Percentiles rank a stretch among this genome's conserved stretches.
Evolutionary conservation across 2,888 invertebrate species (phyloP).

Genomic region (Brenthis daphne): DNA sequence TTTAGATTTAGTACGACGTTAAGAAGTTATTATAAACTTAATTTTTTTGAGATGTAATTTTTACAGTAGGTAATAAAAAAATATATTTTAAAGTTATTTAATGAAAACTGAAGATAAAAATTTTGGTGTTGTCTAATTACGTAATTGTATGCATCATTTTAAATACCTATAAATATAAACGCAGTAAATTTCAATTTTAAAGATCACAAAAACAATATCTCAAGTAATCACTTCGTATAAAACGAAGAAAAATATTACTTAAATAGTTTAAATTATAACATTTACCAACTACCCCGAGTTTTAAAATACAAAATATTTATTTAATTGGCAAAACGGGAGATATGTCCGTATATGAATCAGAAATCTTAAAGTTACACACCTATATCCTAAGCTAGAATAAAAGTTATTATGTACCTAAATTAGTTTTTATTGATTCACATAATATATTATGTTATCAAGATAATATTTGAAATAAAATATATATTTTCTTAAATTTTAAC

Average conservation of each 20-base stretch:
- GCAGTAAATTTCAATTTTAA: background rate
- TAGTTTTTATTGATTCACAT: background rate
- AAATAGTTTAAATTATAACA: conserved; percentile 2
- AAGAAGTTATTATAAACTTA: background rate
- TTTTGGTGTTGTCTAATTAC: too few relatives aligned
- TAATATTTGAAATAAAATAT: background rate
- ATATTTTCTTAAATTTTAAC: background rate
- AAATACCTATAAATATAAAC: too few relatives aligned
- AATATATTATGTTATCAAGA: conserved; percentile 8
- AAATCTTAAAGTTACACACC: conserved; percentile 17
- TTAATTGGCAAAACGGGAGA: conserved; percentile 82
- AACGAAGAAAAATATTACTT: background rate
- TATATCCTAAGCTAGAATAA: background rate
- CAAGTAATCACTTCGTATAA: background rate
- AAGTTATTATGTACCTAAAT: conserved; percentile 13
- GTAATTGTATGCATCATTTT: too few relatives aligned
- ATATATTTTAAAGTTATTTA: too few relatives aligned
- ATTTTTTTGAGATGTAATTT: too few relatives aligned
- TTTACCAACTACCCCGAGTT: conserved; percentile 7
- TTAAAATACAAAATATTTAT: conserved; percentile 53
- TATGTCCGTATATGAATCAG: conserved; percentile 36
- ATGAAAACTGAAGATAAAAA: too few relatives aligned
- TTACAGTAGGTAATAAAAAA: too few relatives aligned
- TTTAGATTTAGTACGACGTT: conserved; percentile 16
- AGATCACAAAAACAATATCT: background rate